Percentiles rank a stretch among this genome's conserved stretches.
These are phyloP conservation scores for Tyto alba DNA, from an alignment of 2,113 vertebrate species.

Conservation along the genomic window DNA sequence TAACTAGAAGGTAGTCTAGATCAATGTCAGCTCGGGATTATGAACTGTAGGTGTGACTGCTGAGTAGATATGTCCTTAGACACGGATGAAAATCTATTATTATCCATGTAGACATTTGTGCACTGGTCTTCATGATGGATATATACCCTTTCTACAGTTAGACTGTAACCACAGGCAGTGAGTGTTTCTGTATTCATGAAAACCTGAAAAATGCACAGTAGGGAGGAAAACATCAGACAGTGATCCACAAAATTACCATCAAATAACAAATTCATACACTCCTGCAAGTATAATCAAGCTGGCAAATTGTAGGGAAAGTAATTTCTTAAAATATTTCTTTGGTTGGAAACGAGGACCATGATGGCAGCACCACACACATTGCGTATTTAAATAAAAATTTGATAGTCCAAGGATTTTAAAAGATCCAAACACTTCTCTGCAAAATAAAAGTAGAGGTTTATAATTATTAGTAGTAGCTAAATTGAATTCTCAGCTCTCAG, in stretches of 20 bases:
- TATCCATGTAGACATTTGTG: neutral
- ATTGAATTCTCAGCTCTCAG: neutral
- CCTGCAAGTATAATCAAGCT: neutral
- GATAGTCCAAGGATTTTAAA: neutral
- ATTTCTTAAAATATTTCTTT: neutral
- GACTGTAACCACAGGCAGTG: neutral
- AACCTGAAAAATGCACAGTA: neutral
- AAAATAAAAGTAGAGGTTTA: neutral
- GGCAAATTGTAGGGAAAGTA: neutral
- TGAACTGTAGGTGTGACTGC: neutral
- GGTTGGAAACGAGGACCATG: neutral
- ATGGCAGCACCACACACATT: neutral
- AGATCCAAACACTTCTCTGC: neutral
- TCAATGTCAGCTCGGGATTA: neutral
- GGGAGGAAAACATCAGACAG: neutral
- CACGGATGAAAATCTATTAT: neutral
- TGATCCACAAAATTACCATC: neutral
- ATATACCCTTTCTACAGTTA: neutral
- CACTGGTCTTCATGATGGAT: neutral
- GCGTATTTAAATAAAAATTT: neutral
- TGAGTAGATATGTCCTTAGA: neutral
- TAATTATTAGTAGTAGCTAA: neutral
- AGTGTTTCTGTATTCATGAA: neutral
- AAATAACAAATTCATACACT: neutral
- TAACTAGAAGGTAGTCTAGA: neutral